Evolutionary conservation across 2,113 vertebrate species (phyloP).

Genomic region (Crotalus horridus): DNA sequence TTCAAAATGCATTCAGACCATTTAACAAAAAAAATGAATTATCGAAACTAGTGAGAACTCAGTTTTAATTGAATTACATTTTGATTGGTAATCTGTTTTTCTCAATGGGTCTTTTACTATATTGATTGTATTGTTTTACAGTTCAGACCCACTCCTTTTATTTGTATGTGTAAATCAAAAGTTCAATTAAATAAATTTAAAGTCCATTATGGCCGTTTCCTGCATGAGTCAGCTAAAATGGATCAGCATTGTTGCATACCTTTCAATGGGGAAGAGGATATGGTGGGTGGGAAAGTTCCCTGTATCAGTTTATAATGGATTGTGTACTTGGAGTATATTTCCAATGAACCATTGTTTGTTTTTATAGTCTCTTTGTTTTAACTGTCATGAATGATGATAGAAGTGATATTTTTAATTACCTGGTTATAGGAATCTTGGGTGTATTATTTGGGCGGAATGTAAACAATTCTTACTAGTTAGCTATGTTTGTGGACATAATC

Average conservation of each 20-base stretch:
- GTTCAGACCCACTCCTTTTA: not conserved
- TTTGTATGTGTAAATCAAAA: not conserved
- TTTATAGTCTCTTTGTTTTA: slow-evolving; percentile 51
- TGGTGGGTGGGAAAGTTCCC: not conserved
- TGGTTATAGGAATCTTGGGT: slow-evolving; percentile 19
- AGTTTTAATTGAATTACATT: slow-evolving; percentile 20
- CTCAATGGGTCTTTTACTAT: slow-evolving; percentile 25
- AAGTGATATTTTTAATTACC: slow-evolving; percentile 51
- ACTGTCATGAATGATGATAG: slow-evolving; percentile 59
- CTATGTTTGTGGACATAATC: not conserved
- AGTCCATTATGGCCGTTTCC: not conserved
- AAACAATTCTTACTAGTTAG: not conserved
- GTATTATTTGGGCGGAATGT: slow-evolving; percentile 16
- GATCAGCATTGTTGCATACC: not conserved
- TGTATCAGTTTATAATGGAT: not conserved
- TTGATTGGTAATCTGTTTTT: slow-evolving; percentile 8
- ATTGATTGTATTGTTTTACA: slow-evolving; percentile 6
- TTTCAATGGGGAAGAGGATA: not conserved
- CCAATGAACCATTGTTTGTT: slow-evolving; percentile 55
- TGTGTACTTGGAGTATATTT: slow-evolving; percentile 27
- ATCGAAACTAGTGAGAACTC: slow-evolving; percentile 12
- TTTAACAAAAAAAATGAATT: slow-evolving; percentile 23
- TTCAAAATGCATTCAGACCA: not conserved
- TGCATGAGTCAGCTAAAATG: not conserved
- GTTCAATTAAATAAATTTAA: slow-evolving; percentile 19